Percentiles rank a stretch among this genome's conserved stretches.
phyloP scores from a whole-genome alignment of 35 echinoderm and acorn worm genomes.

The Apostichopus japonicus region DNA sequence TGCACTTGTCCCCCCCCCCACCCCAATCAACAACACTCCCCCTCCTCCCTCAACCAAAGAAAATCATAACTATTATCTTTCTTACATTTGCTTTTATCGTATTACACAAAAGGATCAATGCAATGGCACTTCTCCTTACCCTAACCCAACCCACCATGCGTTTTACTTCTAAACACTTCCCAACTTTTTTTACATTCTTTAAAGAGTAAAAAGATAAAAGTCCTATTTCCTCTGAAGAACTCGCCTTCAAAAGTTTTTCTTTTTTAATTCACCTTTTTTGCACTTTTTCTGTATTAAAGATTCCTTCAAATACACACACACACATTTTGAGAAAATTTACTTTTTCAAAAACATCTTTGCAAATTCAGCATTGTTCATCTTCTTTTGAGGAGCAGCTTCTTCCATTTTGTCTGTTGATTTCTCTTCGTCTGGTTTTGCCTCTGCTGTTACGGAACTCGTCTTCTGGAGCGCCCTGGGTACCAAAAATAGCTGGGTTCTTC shows the following conservation, averaged over 20 bases:
- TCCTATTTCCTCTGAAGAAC: not conserved
- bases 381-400: constrained; percentile 16
- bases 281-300: no score
- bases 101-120: no score
- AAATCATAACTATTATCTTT: no score
- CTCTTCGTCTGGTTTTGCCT: not conserved
- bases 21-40: no score
- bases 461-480: constrained; percentile 81
- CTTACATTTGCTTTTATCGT: no score
- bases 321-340: constrained; percentile 6
- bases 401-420: not conserved
- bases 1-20: no score
- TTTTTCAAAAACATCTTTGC: constrained; percentile 92
- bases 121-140: no score
- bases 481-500: constrained; percentile 85
- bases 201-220: not conserved
- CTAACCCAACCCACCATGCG: no score
- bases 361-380: constrained; percentile 93
- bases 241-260: not conserved
- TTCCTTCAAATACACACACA: not conserved
- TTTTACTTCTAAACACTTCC: no score
- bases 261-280: not conserved
- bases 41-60: no score
- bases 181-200: no score
- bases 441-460: not conserved